Evolutionary conservation across 2,888 invertebrate species (phyloP).

Genomic region (Anorthoa munda): DNA sequence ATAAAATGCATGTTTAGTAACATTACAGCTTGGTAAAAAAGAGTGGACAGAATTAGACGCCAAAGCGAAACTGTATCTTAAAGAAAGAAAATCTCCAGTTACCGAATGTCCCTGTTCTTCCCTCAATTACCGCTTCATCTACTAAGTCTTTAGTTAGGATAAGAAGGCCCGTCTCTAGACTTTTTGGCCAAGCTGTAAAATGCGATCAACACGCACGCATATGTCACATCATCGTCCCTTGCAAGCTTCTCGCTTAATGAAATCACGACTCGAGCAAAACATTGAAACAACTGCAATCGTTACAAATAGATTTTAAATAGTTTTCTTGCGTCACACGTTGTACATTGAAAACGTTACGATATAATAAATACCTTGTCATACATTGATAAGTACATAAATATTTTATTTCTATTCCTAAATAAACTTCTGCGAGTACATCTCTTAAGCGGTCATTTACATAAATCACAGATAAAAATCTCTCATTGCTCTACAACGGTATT

Average conservation of each 20-base stretch:
- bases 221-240: neutral
- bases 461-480: conserved; percentile 82
- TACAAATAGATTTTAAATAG: conserved; percentile 6
- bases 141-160: neutral
- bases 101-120: neutral
- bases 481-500: conserved; percentile 62
- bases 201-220: conserved; percentile 1
- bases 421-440: conserved; percentile 67
- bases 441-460: conserved; percentile 66
- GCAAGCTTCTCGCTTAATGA: neutral
- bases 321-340: conserved; percentile 10
- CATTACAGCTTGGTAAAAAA: conserved; percentile 25
- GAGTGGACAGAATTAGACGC: neutral
- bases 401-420: conserved; percentile 48
- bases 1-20: neutral
- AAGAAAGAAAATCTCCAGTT: neutral
- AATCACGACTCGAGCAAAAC: neutral
- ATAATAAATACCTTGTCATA: conserved; percentile 48
- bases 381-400: conserved; percentile 49
- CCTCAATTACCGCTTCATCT: neutral
- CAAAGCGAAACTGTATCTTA: neutral
- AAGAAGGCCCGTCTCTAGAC: neutral
- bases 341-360: conserved; percentile 23
- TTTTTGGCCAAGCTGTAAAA: conserved; percentile 21
- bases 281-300: neutral